Percentiles rank a stretch among this genome's conserved stretches.
Evolutionary conservation across 2,797 vertebrate genomes (phyloP).

Genomic region (Gambelia wislizenii): DNA sequence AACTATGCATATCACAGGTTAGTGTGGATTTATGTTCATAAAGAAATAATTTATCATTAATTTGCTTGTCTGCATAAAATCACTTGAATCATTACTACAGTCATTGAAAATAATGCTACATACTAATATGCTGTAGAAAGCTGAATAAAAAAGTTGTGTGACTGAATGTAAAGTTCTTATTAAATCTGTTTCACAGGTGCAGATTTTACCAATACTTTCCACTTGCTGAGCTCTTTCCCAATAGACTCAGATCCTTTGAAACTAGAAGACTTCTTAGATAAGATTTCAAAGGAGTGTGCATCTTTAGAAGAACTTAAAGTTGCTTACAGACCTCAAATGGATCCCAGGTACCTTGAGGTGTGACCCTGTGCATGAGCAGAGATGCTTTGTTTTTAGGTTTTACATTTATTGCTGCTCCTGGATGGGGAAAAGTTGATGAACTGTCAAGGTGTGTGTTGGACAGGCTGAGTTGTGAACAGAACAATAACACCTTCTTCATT

Average conservation of each 20-base stretch:
- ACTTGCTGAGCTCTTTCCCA: constrained; percentile 86
- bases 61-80: not conserved
- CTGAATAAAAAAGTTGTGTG: not conserved
- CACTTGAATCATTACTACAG: not conserved
- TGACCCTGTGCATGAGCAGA: not conserved
- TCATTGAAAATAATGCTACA: not conserved
- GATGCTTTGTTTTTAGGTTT: not conserved
- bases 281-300: constrained; percentile 85
- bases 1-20: constrained; percentile 94
- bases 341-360: constrained; percentile 85
- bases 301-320: constrained; percentile 90
- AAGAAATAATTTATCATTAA: not conserved
- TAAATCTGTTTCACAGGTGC: constrained; percentile 80
- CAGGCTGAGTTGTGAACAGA: not conserved
- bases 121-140: not conserved
- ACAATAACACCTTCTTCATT: not conserved
- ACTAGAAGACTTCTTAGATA: constrained; percentile 80
- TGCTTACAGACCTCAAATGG: constrained; percentile 91
- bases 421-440: not conserved
- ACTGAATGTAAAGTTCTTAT: not conserved
- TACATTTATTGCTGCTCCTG: not conserved
- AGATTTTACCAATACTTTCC: constrained; percentile 96
- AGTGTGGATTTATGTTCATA: constrained; percentile 31
- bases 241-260: constrained; percentile 53
- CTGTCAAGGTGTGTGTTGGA: not conserved